Evolutionary conservation across 2,797 vertebrate species (phyloP).

Genomic region (Linurgus olivaceus): DNA sequence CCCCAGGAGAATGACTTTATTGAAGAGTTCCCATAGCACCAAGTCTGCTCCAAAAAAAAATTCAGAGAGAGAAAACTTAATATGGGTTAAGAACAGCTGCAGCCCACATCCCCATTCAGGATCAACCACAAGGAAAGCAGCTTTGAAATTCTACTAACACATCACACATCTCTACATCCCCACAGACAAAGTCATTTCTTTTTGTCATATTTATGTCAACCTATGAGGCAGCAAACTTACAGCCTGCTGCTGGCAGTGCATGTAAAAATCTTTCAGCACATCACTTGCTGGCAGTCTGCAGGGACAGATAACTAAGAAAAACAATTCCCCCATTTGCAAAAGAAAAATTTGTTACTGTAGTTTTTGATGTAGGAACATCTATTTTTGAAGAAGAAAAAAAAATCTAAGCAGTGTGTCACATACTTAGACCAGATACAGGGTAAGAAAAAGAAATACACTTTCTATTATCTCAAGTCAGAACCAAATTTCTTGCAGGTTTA

Average conservation of each 20-base stretch:
- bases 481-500: slow-evolving; percentile 33
- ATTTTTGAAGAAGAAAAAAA: slow-evolving; percentile 56
- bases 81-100: slow-evolving; percentile 14
- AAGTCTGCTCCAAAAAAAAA: slow-evolving; percentile 31
- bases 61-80: neutral
- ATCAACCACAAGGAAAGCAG: slow-evolving; percentile 50
- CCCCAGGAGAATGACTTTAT: slow-evolving; percentile 29
- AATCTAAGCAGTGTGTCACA: slow-evolving; percentile 15
- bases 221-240: slow-evolving; percentile 53
- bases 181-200: slow-evolving; percentile 48
- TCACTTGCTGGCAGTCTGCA: slow-evolving; percentile 58
- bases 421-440: slow-evolving; percentile 7
- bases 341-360: slow-evolving; percentile 58
- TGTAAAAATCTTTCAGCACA: slow-evolving; percentile 70
- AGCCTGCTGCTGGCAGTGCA: slow-evolving; percentile 22
- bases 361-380: slow-evolving; percentile 63
- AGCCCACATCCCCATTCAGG: neutral
- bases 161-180: slow-evolving; percentile 39
- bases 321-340: slow-evolving; percentile 41
- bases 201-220: slow-evolving; percentile 54
- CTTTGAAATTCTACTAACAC: slow-evolving; percentile 44
- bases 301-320: slow-evolving; percentile 67
- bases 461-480: neutral
- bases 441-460: slow-evolving; percentile 6
- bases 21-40: slow-evolving; percentile 38